A percentile compares a stretch with the other conserved stretches of the same genome.
These are phyloP conservation scores for Brachyopa scutellaris DNA, from an alignment of 2,888 invertebrate species.

Conservation along the genomic window DNA sequence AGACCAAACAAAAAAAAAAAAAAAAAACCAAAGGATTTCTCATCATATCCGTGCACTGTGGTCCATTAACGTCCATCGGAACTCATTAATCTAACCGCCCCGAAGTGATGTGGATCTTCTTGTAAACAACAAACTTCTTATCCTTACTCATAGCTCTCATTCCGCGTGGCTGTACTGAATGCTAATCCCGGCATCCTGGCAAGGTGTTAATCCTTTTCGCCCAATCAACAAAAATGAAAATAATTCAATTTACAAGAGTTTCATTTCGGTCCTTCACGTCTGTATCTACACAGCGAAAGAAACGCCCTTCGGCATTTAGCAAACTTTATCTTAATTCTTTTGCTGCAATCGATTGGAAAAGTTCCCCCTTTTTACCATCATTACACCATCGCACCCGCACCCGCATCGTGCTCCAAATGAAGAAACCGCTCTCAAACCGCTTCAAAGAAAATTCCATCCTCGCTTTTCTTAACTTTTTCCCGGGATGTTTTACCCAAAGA, in stretches of 20 bases:
- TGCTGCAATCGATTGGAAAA: conserved; percentile 71
- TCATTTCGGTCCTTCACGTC: conserved; percentile 36
- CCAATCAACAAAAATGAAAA: conserved; percentile 71
- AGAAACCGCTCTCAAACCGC: conserved; percentile 42
- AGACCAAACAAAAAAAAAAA: not conserved
- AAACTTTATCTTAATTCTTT: conserved; percentile 71
- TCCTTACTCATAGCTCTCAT: not conserved
- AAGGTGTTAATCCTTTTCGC: conserved; percentile 72
- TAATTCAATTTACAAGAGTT: conserved; percentile 68
- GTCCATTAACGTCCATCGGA: conserved; percentile 71
- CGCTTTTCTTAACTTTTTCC: conserved; percentile 56
- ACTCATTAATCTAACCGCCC: conserved; percentile 71
- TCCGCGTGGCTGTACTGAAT: conserved; percentile 43
- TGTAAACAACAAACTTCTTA: conserved; percentile 61
- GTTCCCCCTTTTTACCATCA: conserved; percentile 32
- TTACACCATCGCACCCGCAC: not conserved
- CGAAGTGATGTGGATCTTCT: conserved; percentile 54
- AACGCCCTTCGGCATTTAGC: conserved; percentile 68
- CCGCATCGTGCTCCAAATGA: not conserved
- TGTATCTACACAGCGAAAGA: not conserved
- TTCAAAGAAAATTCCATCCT: conserved; percentile 69
- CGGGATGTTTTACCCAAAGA: conserved; percentile 26
- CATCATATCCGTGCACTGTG: conserved; percentile 34
- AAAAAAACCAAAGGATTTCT: conserved; percentile 11
- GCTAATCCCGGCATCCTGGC: conserved; percentile 60